Percentiles rank a stretch among this genome's conserved stretches.
phyloP scores from a whole-genome alignment of 1,140 invertebrate species.

The Uloborus diversus region DNA sequence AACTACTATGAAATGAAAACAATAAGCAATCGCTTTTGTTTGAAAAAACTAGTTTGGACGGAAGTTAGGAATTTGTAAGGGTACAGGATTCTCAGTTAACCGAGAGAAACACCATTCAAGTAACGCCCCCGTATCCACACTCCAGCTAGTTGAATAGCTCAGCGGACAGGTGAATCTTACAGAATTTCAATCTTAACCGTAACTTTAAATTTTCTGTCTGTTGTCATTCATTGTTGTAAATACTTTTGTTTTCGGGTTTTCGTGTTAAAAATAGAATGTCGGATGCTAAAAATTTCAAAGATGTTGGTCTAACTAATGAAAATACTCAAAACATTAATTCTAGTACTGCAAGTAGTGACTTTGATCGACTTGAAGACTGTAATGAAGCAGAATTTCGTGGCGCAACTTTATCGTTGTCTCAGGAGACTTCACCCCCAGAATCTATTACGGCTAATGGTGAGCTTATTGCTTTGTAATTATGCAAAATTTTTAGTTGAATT shows the following conservation, averaged over 20 bases:
- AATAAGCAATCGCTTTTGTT: too few relatives aligned
- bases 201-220: too few relatives aligned
- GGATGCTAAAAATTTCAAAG: slow-evolving; percentile 44
- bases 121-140: too few relatives aligned
- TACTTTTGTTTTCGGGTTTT: background rate
- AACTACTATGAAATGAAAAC: too few relatives aligned
- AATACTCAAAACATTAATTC: slow-evolving; percentile 27
- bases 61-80: too few relatives aligned
- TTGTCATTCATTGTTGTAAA: background rate
- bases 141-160: too few relatives aligned
- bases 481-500: background rate
- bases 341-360: slow-evolving; percentile 47
- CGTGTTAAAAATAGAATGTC: slow-evolving; percentile 1
- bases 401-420: slow-evolving; percentile 46
- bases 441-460: slow-evolving; percentile 21
- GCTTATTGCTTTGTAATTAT: background rate
- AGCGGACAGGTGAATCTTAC: too few relatives aligned
- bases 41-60: too few relatives aligned
- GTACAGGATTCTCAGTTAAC: too few relatives aligned
- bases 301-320: slow-evolving; percentile 31
- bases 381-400: slow-evolving; percentile 56
- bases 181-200: too few relatives aligned
- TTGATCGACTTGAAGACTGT: slow-evolving; percentile 54
- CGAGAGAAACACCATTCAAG: too few relatives aligned
- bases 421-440: slow-evolving; percentile 40